Evolutionary conservation across 2,888 invertebrate species (phyloP).

Genomic region (Phania funesta): DNA sequence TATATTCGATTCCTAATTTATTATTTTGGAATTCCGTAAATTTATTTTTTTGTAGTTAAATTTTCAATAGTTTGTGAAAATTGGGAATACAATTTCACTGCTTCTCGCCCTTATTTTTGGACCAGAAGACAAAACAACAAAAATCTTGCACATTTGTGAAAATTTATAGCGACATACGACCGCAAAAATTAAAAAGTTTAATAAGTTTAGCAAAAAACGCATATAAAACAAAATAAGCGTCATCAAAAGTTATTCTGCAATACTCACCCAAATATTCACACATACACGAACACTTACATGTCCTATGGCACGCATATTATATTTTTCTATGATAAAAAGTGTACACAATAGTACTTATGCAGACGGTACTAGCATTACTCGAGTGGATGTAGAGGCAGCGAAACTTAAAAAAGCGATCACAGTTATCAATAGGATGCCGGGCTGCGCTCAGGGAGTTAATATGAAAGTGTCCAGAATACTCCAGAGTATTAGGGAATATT

Average conservation of each 20-base stretch:
- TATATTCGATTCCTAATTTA: too few species aligned
- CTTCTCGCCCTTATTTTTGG: not conserved
- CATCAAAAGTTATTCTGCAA: constrained; percentile 48
- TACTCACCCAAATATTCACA: not conserved
- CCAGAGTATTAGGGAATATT: too few species aligned
- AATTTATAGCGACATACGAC: constrained; percentile 67
- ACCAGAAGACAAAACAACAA: not conserved
- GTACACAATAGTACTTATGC: too few species aligned
- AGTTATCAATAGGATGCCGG: too few species aligned
- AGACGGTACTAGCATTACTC: too few species aligned
- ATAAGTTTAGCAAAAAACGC: constrained; percentile 58
- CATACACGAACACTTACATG: not conserved
- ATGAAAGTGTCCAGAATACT: too few species aligned
- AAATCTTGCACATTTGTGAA: constrained; percentile 32
- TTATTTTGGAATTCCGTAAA: too few species aligned
- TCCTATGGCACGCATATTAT: constrained; percentile 28
- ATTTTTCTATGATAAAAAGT: constrained; percentile 5
- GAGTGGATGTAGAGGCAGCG: too few species aligned
- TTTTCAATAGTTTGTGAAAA: not conserved
- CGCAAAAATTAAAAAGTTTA: constrained; percentile 65
- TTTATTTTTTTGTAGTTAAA: not conserved
- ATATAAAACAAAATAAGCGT: constrained; percentile 64
- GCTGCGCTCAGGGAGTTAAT: too few species aligned
- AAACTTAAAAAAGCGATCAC: too few species aligned
- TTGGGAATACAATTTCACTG: not conserved